Percentiles rank a stretch among this genome's conserved stretches.
These are phyloP conservation scores for Drosophila suboccidentalis DNA, from an alignment of 2,888 invertebrate genomes.

Conservation along the genomic window DNA sequence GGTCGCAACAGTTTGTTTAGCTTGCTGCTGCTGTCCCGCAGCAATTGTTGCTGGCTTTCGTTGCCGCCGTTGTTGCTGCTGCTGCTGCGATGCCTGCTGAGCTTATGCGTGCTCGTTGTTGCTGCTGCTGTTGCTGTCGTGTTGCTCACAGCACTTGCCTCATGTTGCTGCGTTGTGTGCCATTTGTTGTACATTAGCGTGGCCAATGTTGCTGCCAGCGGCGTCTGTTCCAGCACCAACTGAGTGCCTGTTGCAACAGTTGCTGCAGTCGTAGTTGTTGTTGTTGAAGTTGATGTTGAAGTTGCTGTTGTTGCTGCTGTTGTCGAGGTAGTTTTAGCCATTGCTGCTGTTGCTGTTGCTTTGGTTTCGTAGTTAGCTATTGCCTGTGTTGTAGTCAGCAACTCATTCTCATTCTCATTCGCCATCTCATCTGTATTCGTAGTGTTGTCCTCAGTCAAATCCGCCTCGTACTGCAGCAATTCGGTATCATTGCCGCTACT, in stretches of 20 bases:
- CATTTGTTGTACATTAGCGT: slow-evolving; percentile 63
- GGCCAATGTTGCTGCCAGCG: slow-evolving; percentile 58
- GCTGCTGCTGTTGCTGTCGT: slow-evolving; percentile 52
- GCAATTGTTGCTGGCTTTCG: slow-evolving; percentile 42
- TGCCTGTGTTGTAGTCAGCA: slow-evolving; percentile 51
- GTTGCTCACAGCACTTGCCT: slow-evolving; percentile 34
- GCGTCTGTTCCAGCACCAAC: slow-evolving; percentile 63
- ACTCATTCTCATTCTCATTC: slow-evolving; percentile 60
- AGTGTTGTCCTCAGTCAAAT: slow-evolving; percentile 48
- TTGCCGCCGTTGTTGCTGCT: slow-evolving; percentile 9
- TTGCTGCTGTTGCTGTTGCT: slow-evolving; percentile 59
- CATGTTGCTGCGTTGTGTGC: slow-evolving; percentile 63
- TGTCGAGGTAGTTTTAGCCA: slow-evolving; percentile 22
- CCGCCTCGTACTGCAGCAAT: slow-evolving; percentile 57
- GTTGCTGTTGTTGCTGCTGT: slow-evolving; percentile 9
- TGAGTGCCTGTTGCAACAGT: slow-evolving; percentile 43
- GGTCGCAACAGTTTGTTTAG: slow-evolving; percentile 43
- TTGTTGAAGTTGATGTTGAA: slow-evolving; percentile 9
- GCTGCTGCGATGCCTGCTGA: slow-evolving; percentile 53
- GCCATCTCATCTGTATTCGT: slow-evolving; percentile 50
- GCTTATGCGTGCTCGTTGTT: slow-evolving; percentile 47
- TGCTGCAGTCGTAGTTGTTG: slow-evolving; percentile 26
- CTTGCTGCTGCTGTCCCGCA: slow-evolving; percentile 41
- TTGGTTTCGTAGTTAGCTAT: slow-evolving; percentile 68
- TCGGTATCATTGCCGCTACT: slow-evolving; percentile 62